Evolutionary conservation across 1,140 invertebrate genomes (phyloP), one percentile per base, ranked within the genome.

Genomic region (Scylla paramamosain): DNA sequence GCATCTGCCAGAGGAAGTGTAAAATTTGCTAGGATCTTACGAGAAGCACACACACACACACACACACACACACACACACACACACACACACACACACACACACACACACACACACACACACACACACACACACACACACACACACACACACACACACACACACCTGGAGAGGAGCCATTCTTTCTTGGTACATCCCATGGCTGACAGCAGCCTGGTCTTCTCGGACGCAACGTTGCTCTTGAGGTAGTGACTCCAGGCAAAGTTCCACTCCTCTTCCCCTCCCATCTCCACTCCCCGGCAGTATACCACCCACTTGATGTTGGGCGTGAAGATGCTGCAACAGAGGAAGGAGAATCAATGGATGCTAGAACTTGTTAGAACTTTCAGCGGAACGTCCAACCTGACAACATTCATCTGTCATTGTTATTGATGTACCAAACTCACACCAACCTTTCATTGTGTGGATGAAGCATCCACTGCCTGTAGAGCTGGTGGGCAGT

Each of bases 161-260:
- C 96, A 97, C 97, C 96, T 97, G 95, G 97, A 96, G 7, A 97
- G 95, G 31, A 97, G 96, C 94, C 96, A 97, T 3, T 96, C 93
- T 95, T 98, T 96, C 92, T 96, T 96, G 31, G 96, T 96, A 96
- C 98, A 99, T 25, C 98, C 98, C 59, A 99, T 97, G 10, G 98
- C 97, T 4, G 96, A 96, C 20, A 99, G 96, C 59, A 99, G 97
- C 0, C 97, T 97, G 39, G 96, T 96, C 96, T 98, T 98, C 93
- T 98, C 98, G 4, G 97, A 97, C 4, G 96, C 96, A 4, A 97
- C 96, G 88, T 96, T 96, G 1, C 96, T 94, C 46, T 95, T 95
- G 52, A 96, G 96, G 96, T 97, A 97, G 84, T 96, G 96, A 28
- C 96, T 91, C 94, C 97, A 97, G 20, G 97, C 94, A 96, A 97